Conservation (phyloP, 2,113 vertebrate genomes). For the Calcarius ornatus region DNA sequence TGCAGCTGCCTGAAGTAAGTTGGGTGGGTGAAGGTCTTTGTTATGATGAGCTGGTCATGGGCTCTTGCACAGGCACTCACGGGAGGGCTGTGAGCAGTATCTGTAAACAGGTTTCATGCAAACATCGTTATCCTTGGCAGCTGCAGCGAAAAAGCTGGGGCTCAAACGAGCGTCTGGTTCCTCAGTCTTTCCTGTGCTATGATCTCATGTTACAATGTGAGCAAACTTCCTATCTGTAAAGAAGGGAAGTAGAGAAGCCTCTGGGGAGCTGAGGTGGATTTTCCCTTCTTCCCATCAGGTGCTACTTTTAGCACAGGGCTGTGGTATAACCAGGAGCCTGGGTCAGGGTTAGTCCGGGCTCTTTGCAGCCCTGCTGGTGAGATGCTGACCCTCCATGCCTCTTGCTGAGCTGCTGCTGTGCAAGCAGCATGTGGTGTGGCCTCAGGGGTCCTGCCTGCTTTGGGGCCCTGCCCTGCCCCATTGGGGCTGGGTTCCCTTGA, state of each 20-base stretch:
- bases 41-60: constrained; percentile 3
- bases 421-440: fast-evolving
- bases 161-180: constrained; percentile 8
- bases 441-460: neutral
- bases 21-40: neutral
- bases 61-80: neutral
- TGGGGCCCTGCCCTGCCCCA: neutral
- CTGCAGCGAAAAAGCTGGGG: constrained; percentile 14
- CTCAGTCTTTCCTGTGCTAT: constrained; percentile 61
- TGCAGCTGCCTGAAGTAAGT: neutral
- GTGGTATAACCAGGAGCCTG: neutral
- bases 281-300: constrained; percentile 45
- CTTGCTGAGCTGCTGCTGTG: neutral
- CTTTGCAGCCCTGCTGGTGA: neutral
- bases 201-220: constrained; percentile 57
- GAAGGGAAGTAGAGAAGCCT: constrained; percentile 36
- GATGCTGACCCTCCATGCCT: neutral
- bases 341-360: neutral
- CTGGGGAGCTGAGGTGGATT: constrained; percentile 51
- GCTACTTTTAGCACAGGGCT: neutral
- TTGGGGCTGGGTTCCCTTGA: fast-evolving
- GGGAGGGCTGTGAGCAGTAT: neutral
- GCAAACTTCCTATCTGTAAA: constrained; percentile 54
- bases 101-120: constrained; percentile 31
- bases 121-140: constrained; percentile 27